Conservation (phyloP, 2,888 invertebrate genomes). For the Polydesmus complanatus region DNA sequence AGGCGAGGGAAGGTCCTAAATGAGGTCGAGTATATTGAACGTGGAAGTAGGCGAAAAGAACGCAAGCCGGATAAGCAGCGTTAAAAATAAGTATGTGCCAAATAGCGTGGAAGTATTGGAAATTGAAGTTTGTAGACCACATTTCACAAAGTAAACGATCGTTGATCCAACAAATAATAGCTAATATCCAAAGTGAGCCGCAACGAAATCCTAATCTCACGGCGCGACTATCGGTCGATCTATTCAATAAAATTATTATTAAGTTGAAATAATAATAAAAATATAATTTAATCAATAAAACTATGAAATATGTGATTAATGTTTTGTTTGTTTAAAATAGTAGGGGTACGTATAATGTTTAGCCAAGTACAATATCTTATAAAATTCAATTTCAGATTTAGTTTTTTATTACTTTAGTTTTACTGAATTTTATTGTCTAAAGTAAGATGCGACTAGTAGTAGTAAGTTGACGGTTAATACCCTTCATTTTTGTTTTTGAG, state of each 20-base stretch:
- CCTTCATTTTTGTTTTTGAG: too few relatives aligned
- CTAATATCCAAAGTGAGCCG: conserved; percentile 50
- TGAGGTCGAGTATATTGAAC: conserved; percentile 56
- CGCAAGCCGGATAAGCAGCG: conserved; percentile 58
- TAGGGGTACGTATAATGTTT: too few relatives aligned
- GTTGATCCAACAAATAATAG: conserved; percentile 61
- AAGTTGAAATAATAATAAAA: too few relatives aligned
- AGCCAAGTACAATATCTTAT: too few relatives aligned
- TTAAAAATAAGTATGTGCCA: conserved; percentile 74
- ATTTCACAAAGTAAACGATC: conserved; percentile 65
- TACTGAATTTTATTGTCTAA: too few relatives aligned
- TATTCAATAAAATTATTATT: conserved; percentile 18
- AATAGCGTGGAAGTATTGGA: conserved; percentile 67
- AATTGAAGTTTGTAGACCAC: conserved; percentile 54
- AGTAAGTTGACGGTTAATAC: too few relatives aligned
- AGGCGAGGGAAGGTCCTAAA: conserved; percentile 50
- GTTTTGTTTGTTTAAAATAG: too few relatives aligned
- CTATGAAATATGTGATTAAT: too few relatives aligned
- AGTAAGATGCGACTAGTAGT: too few relatives aligned
- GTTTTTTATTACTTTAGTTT: too few relatives aligned
- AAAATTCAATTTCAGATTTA: too few relatives aligned
- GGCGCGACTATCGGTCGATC: conserved; percentile 44
- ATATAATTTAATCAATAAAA: too few relatives aligned
- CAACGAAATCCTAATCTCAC: conserved; percentile 56
- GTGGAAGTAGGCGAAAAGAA: conserved; percentile 64